These are phyloP conservation scores for Xylota sylvarum DNA, from an alignment of 2,888 invertebrate genomes.

Conservation along the genomic window DNA sequence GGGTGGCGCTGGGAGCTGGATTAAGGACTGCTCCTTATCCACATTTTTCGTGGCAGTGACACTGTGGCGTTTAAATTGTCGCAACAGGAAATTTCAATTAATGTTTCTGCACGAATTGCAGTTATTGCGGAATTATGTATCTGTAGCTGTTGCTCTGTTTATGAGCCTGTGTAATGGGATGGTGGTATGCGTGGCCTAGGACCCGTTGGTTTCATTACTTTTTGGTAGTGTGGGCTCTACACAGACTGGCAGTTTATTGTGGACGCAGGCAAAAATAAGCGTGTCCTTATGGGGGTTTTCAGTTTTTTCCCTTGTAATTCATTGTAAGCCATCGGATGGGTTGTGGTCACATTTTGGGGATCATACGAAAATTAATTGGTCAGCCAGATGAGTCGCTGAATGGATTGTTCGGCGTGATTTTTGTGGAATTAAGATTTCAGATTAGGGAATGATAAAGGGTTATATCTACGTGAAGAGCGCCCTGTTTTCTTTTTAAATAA, in stretches of 20 bases:
- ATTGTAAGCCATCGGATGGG: background rate
- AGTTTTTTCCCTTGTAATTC: background rate
- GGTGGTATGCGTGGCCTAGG: background rate
- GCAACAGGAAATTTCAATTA: slow-evolving; percentile 65
- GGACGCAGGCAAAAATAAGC: background rate
- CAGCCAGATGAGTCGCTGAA: background rate
- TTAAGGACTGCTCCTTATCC: slow-evolving; percentile 4
- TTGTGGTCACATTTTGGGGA: background rate
- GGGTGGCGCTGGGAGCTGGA: background rate
- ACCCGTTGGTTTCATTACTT: background rate
- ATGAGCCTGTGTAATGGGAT: background rate
- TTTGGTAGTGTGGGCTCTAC: background rate
- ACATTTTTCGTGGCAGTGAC: slow-evolving; percentile 13
- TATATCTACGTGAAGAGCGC: no score
- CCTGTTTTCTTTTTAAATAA: no score
- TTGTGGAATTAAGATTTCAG: background rate
- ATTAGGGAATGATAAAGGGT: background rate
- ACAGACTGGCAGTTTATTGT: background rate
- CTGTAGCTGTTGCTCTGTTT: slow-evolving; percentile 39
- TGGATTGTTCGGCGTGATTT: background rate
- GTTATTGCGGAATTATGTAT: slow-evolving; percentile 43
- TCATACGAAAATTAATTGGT: slow-evolving; percentile 22
- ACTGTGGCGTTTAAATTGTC: slow-evolving; percentile 57
- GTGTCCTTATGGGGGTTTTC: slow-evolving; percentile 22
- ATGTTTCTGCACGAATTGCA: slow-evolving; percentile 62